phyloP scores from a whole-genome alignment of 2,888 invertebrate species.

The Pristionchus entomophagus region DNA sequence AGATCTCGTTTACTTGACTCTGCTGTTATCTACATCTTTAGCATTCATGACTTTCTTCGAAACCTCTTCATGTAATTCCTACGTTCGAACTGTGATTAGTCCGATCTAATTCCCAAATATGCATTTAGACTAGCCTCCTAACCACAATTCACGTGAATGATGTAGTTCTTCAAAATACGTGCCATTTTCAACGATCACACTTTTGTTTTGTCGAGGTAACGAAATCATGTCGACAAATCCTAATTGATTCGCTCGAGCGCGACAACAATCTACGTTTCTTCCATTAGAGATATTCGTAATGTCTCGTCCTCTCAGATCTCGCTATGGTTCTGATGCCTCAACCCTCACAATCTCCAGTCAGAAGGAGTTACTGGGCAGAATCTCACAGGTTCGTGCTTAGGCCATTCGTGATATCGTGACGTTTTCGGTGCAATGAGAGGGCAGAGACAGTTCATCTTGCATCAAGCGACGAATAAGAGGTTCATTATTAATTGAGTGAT shows the following conservation, averaged over 20 bases:
- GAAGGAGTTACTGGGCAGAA: neutral
- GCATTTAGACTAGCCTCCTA: too few species aligned
- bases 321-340: conserved; percentile 4
- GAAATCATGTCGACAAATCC: too few species aligned
- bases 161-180: neutral
- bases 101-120: too few species aligned
- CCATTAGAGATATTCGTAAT: too few species aligned
- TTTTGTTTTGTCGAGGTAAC: conserved; percentile 12
- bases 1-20: too few species aligned
- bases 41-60: too few species aligned
- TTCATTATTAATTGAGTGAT: too few species aligned
- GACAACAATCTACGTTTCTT: neutral
- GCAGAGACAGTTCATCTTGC: neutral
- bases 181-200: neutral
- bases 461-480: too few species aligned
- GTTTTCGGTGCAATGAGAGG: neutral
- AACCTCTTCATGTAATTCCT: too few species aligned
- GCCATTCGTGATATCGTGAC: neutral
- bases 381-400: neutral
- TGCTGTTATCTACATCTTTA: too few species aligned
- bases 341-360: conserved; percentile 7
- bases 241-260: neutral
- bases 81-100: too few species aligned
- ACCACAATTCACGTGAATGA: neutral
- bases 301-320: neutral